Conservation (phyloP, 2,113 vertebrate genomes). For the Labeo catla region DNA sequence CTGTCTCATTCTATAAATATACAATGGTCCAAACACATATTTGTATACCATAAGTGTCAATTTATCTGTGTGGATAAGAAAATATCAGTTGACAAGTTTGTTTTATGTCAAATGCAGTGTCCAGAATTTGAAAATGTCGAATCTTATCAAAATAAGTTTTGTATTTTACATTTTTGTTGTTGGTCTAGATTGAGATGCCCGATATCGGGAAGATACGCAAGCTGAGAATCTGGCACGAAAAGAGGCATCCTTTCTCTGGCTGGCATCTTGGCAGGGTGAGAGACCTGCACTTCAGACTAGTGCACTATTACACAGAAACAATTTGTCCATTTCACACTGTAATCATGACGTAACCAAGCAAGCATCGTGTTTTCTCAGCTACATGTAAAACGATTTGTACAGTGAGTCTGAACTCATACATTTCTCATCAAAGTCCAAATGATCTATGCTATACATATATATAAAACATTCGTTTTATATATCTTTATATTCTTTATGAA, state of each 20-base stretch:
- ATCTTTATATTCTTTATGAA: not conserved
- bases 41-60: not conserved
- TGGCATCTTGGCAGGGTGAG: slow-evolving; percentile 96
- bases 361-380: not conserved
- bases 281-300: not conserved
- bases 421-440: not conserved
- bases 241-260: slow-evolving; percentile 87
- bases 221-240: slow-evolving; percentile 93
- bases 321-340: slow-evolving; percentile 10
- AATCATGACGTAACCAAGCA: not conserved
- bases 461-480: not conserved
- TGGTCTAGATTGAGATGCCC: slow-evolving; percentile 86
- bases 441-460: not conserved
- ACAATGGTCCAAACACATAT: not conserved
- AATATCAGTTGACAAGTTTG: not conserved
- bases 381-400: not conserved
- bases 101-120: not conserved
- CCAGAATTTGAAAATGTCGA: not conserved
- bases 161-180: not conserved
- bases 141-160: not conserved
- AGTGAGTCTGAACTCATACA: not conserved
- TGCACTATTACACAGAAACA: slow-evolving; percentile 27
- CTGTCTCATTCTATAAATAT: not conserved
- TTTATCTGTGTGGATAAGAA: not conserved
- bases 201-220: slow-evolving; percentile 88